Conservation (phyloP, 1,140 invertebrate species). For the Apocrypta bakeri region DNA sequence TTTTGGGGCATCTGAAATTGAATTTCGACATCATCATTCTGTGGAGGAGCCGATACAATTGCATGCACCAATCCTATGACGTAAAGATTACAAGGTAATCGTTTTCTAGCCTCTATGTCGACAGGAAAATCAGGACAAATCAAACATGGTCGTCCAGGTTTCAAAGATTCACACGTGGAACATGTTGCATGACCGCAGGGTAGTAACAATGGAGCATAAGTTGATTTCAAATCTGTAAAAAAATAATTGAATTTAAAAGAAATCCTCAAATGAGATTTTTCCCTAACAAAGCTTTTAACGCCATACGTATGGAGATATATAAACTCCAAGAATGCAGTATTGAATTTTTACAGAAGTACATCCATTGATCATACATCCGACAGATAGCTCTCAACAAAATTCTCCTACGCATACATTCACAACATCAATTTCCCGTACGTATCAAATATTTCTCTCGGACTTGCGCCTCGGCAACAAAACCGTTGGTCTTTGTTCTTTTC, state of each 20-base stretch:
- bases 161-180: conserved; percentile 42
- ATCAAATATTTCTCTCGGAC: too few relatives aligned
- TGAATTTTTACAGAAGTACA: too few relatives aligned
- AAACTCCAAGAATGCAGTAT: too few relatives aligned
- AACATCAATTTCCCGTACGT: too few relatives aligned
- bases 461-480: background rate
- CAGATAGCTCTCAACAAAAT: too few relatives aligned
- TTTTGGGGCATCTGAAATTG: conserved; percentile 52
- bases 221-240: conserved; percentile 46
- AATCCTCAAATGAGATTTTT: too few relatives aligned
- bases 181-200: conserved; percentile 71
- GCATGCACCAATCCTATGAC: conserved; percentile 56
- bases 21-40: conserved; percentile 56
- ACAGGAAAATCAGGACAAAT: background rate
- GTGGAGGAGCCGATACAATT: background rate
- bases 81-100: conserved; percentile 59
- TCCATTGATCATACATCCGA: too few relatives aligned
- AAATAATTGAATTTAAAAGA: background rate
- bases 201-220: conserved; percentile 64
- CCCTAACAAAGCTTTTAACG: too few relatives aligned
- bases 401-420: too few relatives aligned
- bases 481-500: background rate
- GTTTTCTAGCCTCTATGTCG: background rate
- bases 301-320: too few relatives aligned
- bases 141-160: background rate